Base-by-base conservation (phyloP, 2,888 invertebrate species). In the Polydrusus cervinus region DNA sequence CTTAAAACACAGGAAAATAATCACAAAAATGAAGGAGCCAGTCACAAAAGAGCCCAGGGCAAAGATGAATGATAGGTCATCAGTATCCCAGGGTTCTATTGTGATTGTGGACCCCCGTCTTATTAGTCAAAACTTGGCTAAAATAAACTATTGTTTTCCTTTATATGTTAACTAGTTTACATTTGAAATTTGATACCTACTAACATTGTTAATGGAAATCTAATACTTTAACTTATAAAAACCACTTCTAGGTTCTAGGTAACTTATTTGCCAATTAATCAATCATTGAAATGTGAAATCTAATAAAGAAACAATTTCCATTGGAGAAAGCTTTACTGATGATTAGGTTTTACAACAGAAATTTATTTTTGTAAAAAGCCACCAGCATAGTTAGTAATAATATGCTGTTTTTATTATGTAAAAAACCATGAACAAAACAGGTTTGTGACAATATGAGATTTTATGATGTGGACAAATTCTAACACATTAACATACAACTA, bases 401-500 rank as follows among this genome's bases (percentile, higher is more conserved):
- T 67, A 30, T 34, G 14, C 14, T 16, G 51, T 55, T 60, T 73
- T 16, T 25, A 65, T 73, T 69, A 68, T 65, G 72, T 73, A 70
- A 76, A 69, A 73, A 75, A 47, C 57, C 25, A 45, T 47, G 69
- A 40, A 49, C 45, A 16, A 72, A 76, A 76, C 76, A 69, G 76
- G 76, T 76, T 76, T 76, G 72, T 69, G 69, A 65, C 71, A 73
- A 62, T 73, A 73, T 75, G 68, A 75, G 71, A 45, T 67, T 57
- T 62, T 51, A 51, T 71, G 75, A 69, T 69, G 72, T 72, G 68
- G 64, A 76, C 72, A 72, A 72, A 69, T 69, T 69, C n/a, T 30
- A 53, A 69, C 60, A 74, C 18, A 70, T 20, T 55, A 67, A 30
- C 55, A 65, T 14, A 34, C 20, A 51, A 20, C n/a, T 47, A 9